These are phyloP conservation scores for Caenorhabditis sp. DNA, from an alignment of 2,888 invertebrate species.

Conservation along the genomic window DNA sequence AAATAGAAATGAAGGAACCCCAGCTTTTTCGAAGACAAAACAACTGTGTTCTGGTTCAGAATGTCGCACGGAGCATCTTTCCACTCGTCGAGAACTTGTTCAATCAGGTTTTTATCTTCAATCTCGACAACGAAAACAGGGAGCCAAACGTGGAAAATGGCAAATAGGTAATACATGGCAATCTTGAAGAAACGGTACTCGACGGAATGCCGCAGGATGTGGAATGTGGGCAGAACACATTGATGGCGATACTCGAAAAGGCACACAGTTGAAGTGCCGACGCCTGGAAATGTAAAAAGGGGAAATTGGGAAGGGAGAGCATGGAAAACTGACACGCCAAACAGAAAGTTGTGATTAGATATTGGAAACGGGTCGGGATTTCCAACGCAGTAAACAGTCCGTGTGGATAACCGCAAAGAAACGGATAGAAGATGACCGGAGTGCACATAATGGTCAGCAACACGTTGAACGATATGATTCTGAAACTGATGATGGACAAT, in stretches of 20 bases:
- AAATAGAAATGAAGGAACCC: constrained; percentile 48
- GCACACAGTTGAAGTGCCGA: constrained; percentile 37
- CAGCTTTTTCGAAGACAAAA: constrained; percentile 16
- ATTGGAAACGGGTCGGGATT: constrained; percentile 25
- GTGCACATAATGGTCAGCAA: constrained; percentile 32
- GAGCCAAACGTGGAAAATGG: constrained; percentile 28
- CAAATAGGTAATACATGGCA: constrained; percentile 19
- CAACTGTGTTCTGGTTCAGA: constrained; percentile 16
- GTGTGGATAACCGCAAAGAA: constrained; percentile 33
- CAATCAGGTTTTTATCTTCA: constrained; percentile 20
- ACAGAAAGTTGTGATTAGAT: constrained; percentile 20
- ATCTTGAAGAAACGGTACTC: constrained; percentile 46
- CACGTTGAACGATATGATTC: constrained; percentile 39
- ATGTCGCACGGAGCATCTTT: constrained; percentile 41
- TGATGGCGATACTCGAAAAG: constrained; percentile 49
- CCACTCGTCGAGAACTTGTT: constrained; percentile 19
- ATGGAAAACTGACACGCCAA: constrained; percentile 15
- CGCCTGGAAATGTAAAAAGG: constrained; percentile 12
- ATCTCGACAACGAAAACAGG: constrained; percentile 27
- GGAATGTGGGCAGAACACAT: constrained; percentile 42
- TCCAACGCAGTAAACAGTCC: constrained; percentile 17
- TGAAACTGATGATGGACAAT: constrained; percentile 5
- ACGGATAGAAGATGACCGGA: constrained; percentile 49
- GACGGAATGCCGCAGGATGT: constrained; percentile 32
- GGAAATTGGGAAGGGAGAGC: background rate